A percentile compares a stretch with the other conserved stretches of the same genome.
Evolutionary conservation across 2,888 invertebrate species (phyloP).

Genomic region (Melanchra persicariae): DNA sequence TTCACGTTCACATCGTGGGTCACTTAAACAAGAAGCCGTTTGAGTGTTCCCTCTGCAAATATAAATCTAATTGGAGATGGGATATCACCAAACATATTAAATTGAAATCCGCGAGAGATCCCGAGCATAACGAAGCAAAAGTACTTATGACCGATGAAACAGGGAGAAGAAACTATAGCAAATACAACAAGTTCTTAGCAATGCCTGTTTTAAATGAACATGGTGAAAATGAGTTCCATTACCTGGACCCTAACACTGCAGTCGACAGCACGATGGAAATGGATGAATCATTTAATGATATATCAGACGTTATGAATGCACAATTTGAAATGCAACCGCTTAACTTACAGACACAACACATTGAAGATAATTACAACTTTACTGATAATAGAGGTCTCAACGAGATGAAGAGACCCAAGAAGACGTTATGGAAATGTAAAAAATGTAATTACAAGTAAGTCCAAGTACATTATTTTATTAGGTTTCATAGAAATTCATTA

Average conservation of each 20-base stretch:
- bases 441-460: constrained; percentile 96
- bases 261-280: constrained; percentile 86
- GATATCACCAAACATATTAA: constrained; percentile 99
- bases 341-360: constrained; percentile 88
- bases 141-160: constrained; percentile 98
- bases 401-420: constrained; percentile 91
- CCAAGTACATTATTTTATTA: not conserved
- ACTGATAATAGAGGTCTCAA: constrained; percentile 75
- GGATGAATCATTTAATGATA: constrained; percentile 89
- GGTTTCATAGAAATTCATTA: not conserved
- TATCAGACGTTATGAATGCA: constrained; percentile 79
- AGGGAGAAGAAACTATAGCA: constrained; percentile 97
- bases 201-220: constrained; percentile 92
- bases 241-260: constrained; percentile 81
- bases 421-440: constrained; percentile 97
- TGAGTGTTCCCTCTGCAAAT: constrained; percentile 98
- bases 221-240: constrained; percentile 88
- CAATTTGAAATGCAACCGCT: constrained; percentile 91
- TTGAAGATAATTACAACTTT: constrained; percentile 77
- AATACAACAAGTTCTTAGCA: constrained; percentile 96
- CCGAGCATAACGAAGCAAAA: constrained; percentile 94
- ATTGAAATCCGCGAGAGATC: constrained; percentile 96
- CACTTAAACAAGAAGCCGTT: constrained; percentile 98
- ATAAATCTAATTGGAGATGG: constrained; percentile 99
- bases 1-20: constrained; percentile 98